These are phyloP conservation scores for Bos taurus DNA, from an alignment of 2,113 vertebrate genomes.

Conservation along the genomic window DNA sequence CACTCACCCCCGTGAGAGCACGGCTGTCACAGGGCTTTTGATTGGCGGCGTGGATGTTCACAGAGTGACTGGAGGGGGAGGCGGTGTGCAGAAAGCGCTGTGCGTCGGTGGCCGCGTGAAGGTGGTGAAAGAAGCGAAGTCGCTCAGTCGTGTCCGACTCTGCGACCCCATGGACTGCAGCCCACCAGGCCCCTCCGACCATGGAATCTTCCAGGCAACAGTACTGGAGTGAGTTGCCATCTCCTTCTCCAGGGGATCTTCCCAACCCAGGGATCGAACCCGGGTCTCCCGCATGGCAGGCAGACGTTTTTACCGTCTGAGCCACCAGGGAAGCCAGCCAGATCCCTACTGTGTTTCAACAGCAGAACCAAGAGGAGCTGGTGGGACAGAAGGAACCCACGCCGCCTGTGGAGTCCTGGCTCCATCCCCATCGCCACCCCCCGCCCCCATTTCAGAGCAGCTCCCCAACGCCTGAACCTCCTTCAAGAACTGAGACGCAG, in stretches of 20 bases:
- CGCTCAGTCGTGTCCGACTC: neutral
- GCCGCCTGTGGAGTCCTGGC: accelerated
- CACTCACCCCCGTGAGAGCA: accelerated
- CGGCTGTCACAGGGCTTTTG: accelerated
- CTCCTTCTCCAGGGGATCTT: neutral
- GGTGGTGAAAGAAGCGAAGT: accelerated
- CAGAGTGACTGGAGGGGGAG: neutral
- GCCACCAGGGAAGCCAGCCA: neutral
- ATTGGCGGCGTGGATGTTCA: neutral
- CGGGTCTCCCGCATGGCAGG: no score
- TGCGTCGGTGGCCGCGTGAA: accelerated
- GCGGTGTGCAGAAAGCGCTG: accelerated
- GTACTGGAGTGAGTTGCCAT: neutral
- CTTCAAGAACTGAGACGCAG: accelerated
- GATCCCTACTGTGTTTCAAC: neutral
- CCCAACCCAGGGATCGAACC: neutral
- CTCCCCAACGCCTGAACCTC: neutral
- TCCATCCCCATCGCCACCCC: accelerated
- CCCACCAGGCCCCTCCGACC: neutral
- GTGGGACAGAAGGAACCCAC: neutral
- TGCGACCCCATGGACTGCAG: accelerated
- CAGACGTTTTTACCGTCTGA: neutral
- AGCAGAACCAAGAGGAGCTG: neutral
- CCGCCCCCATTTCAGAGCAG: neutral
- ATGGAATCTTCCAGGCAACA: neutral